These are phyloP conservation scores for Pegoplata infirma DNA, from an alignment of 2,888 invertebrate genomes.

Conservation along the genomic window DNA sequence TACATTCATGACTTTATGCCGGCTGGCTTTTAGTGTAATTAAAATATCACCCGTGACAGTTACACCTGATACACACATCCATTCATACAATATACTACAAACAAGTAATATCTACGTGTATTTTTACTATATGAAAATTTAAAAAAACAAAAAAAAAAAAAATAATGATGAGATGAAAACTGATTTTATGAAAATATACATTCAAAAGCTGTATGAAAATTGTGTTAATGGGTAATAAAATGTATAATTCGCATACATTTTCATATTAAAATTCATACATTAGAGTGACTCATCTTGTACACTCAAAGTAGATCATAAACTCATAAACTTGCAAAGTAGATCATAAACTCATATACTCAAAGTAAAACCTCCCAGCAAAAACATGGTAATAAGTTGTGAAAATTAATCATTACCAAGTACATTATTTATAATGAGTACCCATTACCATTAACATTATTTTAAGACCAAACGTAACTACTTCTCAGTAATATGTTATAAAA, in stretches of 20 bases:
- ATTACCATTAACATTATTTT: no score
- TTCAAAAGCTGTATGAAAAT: slow-evolving; percentile 19
- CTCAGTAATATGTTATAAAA: no score
- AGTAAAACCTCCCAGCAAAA: no score
- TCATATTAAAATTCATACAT: background rate
- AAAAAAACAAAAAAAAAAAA: background rate
- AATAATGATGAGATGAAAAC: slow-evolving; percentile 30
- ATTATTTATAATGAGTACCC: no score
- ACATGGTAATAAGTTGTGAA: no score
- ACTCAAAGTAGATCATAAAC: no score
- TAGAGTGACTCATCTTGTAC: background rate
- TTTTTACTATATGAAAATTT: background rate
- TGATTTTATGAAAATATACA: slow-evolving; percentile 22
- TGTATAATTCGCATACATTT: slow-evolving; percentile 9
- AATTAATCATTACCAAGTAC: no score
- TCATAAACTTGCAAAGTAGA: no score
- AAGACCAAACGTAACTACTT: no score
- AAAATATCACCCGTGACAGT: slow-evolving; percentile 61
- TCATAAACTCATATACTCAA: no score
- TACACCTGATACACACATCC: slow-evolving; percentile 39
- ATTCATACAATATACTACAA: no score
- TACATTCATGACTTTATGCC: slow-evolving; percentile 56
- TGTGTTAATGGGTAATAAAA: slow-evolving; percentile 49
- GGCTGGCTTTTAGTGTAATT: slow-evolving; percentile 64
- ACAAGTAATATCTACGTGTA: background rate